These are phyloP conservation scores for Caretta caretta DNA, from an alignment of 2,113 vertebrate genomes.

Conservation along the genomic window DNA sequence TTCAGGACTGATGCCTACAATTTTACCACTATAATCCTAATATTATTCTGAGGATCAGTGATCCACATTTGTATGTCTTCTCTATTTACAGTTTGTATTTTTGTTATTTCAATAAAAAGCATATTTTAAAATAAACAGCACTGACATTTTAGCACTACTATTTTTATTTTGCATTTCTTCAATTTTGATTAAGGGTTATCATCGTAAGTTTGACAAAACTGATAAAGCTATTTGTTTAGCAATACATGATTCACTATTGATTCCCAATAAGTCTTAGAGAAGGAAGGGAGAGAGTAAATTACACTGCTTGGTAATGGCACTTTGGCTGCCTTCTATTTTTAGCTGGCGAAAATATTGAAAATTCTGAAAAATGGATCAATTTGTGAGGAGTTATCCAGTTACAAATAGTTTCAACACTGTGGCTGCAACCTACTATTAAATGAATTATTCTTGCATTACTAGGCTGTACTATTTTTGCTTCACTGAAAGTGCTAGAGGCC, in stretches of 20 bases:
- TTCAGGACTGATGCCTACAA: background rate
- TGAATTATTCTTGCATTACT: conserved; percentile 36
- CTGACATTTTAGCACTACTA: background rate
- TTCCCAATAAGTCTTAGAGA: background rate
- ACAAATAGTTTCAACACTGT: conserved; percentile 40
- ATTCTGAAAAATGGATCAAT: conserved; percentile 43
- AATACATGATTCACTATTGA: background rate
- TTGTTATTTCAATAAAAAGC: background rate
- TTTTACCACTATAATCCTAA: background rate
- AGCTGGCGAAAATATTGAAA: background rate
- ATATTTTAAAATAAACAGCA: background rate
- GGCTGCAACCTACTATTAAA: conserved; percentile 36
- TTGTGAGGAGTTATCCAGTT: conserved; percentile 29
- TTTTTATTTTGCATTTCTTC: background rate
- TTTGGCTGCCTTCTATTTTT: background rate
- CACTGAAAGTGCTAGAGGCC: conserved; percentile 7
- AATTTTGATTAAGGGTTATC: background rate
- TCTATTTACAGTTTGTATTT: background rate
- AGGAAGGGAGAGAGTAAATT: background rate
- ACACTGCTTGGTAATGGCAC: background rate
- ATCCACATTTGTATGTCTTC: background rate
- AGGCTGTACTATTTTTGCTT: conserved; percentile 25
- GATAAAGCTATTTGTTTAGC: background rate
- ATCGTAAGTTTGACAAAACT: background rate
- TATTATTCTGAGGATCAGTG: background rate